Evolutionary conservation across 2,888 invertebrate genomes (phyloP), one percentile per base, ranked within the genome.

Genomic region (Cybosia mesomella): DNA sequence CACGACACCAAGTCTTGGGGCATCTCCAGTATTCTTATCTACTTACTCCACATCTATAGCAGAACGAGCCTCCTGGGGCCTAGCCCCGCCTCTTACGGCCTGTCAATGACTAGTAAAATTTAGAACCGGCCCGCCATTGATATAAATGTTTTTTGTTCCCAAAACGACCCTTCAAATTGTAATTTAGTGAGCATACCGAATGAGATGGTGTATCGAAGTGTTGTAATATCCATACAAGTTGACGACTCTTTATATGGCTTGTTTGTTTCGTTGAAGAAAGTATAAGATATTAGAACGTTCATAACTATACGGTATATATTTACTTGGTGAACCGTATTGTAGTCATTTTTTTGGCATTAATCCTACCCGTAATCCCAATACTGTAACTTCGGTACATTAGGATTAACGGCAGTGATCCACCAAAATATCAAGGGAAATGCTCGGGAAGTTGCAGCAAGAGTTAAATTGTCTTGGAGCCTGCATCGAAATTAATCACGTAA

Each of bases 91-190:
- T 92, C 91, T 93, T 93, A 95, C 91, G 89, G 90, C 93, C 94
- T 95, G 95, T 95, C 95, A 94, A 95, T 95, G 95, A 93, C 92
- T 94, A 91, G 91, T 91, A 91, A 83, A 94, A 95, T 95, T 94
- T 94, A 93, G 93, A 94, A 91, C 93, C 90, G 89, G 80, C 87
- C 88, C 87, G 81, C 95, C 94, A 94, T 95, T 95, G 94, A 94
- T 93, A 95, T 94, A 93, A 95, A 95, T 95, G 95, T 95, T 95
- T 94, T 94, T 94, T 94, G 94, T 94, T 94, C 95, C 94, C 94
- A 91, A 92, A 92, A 92, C 93, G 89, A 87, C 91, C 90, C 88
- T 92, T 90, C 87, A 88, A 91, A 94, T 93, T 92, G 95, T 94
- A 91, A 94, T 94, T 94, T 95, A 95, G 90, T 91, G 87, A 82